phyloP scores from a whole-genome alignment of 1,140 invertebrate species.

The Tetranychus cinnabarinus region DNA sequence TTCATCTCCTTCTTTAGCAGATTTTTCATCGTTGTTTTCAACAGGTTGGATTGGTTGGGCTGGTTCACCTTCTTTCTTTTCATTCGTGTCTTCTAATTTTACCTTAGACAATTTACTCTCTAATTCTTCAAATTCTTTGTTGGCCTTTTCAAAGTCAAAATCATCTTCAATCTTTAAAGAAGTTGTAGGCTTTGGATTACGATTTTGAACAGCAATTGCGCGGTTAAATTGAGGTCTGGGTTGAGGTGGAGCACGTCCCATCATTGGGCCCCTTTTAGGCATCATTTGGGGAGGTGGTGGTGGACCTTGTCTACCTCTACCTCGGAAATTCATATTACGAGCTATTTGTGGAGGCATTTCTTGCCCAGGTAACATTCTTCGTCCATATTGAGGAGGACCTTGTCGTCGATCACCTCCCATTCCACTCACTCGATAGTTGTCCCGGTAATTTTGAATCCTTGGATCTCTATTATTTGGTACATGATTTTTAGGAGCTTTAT shows the following conservation, averaged over 20 bases:
- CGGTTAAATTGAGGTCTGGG: background rate
- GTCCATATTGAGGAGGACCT: background rate
- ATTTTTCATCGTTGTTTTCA: conserved; percentile 32
- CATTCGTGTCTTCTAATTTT: conserved; percentile 27
- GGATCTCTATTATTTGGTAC: background rate
- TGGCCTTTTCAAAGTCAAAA: conserved; percentile 92
- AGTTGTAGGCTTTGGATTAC: background rate
- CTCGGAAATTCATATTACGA: background rate
- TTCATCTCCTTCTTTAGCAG: conserved; percentile 18
- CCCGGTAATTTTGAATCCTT: background rate
- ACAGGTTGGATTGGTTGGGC: conserved; percentile 13
- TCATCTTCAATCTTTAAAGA: conserved; percentile 67
- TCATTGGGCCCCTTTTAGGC: background rate
- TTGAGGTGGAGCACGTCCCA: background rate
- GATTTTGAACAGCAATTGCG: background rate
- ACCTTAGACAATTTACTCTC: conserved; percentile 32
- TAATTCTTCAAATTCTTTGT: conserved; percentile 82
- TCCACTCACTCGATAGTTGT: background rate
- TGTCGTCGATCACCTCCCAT: background rate
- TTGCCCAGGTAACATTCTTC: background rate
- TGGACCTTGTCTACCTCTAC: background rate
- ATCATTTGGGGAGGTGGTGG: background rate
- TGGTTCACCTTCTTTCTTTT: conserved; percentile 18
- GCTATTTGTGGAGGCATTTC: background rate
- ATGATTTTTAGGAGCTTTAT: background rate